Base-by-base conservation (phyloP, 2,797 vertebrate species). In the Sparidentex hasta region DNA sequence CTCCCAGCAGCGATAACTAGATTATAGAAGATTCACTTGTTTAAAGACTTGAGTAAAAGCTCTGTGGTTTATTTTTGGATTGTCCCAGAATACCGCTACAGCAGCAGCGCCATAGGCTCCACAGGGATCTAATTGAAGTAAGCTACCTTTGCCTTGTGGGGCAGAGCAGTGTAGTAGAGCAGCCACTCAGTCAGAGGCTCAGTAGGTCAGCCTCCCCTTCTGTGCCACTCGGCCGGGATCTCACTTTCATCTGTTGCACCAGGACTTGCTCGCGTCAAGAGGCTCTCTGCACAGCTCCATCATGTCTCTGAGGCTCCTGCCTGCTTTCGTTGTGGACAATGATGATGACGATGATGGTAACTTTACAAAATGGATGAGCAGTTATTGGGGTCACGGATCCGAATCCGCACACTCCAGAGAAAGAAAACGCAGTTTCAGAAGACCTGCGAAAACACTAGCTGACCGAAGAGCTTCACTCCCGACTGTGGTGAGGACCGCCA, bases 311-410 rank as follows among this genome's bases (percentile, higher is more conserved):
- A 92, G 87, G 71, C 90, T 94, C 7, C 87, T 93, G 82, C 95
- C 95, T 20, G 83, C 71, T 14, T 88, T 97, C 77, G 85, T 83
- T 82, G 95, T 96, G 96, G 98, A 98, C 93, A 96, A 97, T 88
- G 97, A 98, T 5, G 97, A 98, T 6, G 96, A 98, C 33, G 97
- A 98, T 62, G 98, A 99, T 78, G 95, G 97, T 13, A 98, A 96
- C 87, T 99, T 99, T 93, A 98, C 98, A 74, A 98, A 97, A 78
- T 99, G 98, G 98, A 98, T 99, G 98, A 99, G 98, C 87, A 99
- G 97, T 80, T 99, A 97, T 92, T 99, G 98, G 98, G 98, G 97
- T 62, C 97, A 99, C 64, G 96, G 92, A 48, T 65, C 90, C 18
- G 91, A 90, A 5, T 13, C 50, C 0, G 75, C 73, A 18, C 73